These are phyloP conservation scores for Neodiprion pinetum DNA, from an alignment of 1,140 invertebrate species.

Conservation along the genomic window DNA sequence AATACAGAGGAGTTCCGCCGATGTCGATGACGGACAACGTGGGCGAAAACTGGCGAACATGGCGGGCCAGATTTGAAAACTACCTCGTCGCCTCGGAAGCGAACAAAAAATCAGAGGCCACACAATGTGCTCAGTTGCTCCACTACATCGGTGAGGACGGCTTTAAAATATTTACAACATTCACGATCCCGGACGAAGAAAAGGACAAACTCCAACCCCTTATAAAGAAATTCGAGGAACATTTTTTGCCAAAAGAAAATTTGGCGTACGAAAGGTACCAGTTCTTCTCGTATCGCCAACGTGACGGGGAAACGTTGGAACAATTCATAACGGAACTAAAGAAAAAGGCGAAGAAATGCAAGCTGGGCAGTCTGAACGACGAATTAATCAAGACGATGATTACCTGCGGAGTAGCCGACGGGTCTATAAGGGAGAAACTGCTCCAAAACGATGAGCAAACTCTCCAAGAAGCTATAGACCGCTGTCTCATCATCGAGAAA, in stretches of 20 bases:
- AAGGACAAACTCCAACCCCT: slow-evolving; percentile 11
- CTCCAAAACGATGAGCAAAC: slow-evolving; percentile 19
- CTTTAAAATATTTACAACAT: slow-evolving; percentile 21
- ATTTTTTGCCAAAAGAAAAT: slow-evolving; percentile 24
- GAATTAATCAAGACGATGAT: slow-evolving; percentile 20
- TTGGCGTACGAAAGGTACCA: slow-evolving; percentile 22
- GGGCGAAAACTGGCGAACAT: slow-evolving; percentile 23
- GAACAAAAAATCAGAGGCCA: slow-evolving; percentile 14
- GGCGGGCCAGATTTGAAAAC: slow-evolving; percentile 24
- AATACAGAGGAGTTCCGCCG: slow-evolving; percentile 10
- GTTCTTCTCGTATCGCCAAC: slow-evolving; percentile 22
- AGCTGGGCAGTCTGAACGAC: slow-evolving; percentile 16
- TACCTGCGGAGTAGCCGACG: slow-evolving; percentile 17
- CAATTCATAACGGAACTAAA: slow-evolving; percentile 23
- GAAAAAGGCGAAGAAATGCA: slow-evolving; percentile 14
- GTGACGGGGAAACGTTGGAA: slow-evolving; percentile 17
- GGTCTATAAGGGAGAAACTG: slow-evolving; percentile 2
- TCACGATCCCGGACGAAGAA: slow-evolving; percentile 5
- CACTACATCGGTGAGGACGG: slow-evolving; percentile 25
- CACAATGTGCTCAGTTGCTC: slow-evolving; percentile 19
- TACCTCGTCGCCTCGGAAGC: slow-evolving; percentile 20
- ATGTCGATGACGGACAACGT: slow-evolving; percentile 21
- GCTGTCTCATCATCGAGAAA: too few species aligned
- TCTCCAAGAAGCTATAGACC: neutral
- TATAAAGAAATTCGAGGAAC: slow-evolving; percentile 16